A percentile compares a stretch with the other conserved stretches of the same genome.
These are phyloP conservation scores for Brachionus paranguensis DNA, from an alignment of 1,140 invertebrate species.

Conservation along the genomic window DNA sequence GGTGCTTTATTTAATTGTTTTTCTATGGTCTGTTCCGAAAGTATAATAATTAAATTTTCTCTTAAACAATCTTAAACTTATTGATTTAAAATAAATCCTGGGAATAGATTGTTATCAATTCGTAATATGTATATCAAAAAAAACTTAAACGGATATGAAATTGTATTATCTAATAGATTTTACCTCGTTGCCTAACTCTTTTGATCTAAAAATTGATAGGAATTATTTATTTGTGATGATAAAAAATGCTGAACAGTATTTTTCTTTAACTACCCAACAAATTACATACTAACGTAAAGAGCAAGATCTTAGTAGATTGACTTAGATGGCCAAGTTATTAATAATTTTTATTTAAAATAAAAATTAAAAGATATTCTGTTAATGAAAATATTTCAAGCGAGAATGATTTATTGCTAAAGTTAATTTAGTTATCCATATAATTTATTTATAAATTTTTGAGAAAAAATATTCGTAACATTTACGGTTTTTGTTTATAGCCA, in stretches of 20 bases:
- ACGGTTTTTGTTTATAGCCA: background rate
- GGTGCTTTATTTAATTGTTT: background rate
- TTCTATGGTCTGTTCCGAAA: background rate
- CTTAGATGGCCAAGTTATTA: background rate
- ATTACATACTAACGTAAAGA: too few relatives aligned
- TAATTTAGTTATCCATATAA: background rate
- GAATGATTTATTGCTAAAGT: conserved; percentile 1
- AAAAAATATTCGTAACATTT: conserved; percentile 6
- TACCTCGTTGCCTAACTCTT: background rate
- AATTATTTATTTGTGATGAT: background rate
- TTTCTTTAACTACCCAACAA: background rate
- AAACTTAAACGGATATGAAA: background rate
- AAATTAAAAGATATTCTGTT: background rate
- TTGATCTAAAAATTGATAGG: background rate
- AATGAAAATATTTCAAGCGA: conserved; percentile 8
- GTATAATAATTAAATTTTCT: background rate
- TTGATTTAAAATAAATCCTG: background rate
- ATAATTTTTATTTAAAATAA: background rate
- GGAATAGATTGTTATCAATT: background rate
- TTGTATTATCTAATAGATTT: background rate
- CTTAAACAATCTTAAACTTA: background rate
- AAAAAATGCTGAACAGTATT: background rate
- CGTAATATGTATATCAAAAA: background rate
- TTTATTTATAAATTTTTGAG: background rate
- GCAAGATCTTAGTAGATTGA: background rate